Conservation (phyloP, 53 echinoderm and acorn worm genomes). For the Paelopatides confundens region DNA sequence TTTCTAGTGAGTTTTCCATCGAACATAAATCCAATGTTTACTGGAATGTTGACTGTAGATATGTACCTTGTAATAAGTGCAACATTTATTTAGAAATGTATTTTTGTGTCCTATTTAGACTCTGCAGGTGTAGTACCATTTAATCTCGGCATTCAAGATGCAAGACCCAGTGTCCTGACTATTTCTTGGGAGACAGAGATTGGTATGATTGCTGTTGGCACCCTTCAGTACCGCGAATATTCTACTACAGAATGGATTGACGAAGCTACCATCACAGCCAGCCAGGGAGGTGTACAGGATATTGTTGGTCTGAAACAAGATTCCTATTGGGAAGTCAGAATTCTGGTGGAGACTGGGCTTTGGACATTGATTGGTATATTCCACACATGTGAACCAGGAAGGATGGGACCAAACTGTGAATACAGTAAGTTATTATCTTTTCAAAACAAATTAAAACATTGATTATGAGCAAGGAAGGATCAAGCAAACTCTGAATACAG, state of each 20-base stretch:
- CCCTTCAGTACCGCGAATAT: slow-evolving; percentile 68
- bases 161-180: slow-evolving; percentile 75
- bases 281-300: slow-evolving; percentile 52
- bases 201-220: neutral
- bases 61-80: no score
- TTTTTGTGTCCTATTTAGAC: slow-evolving; percentile 17
- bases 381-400: slow-evolving; percentile 78
- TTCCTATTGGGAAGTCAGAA: slow-evolving; percentile 76
- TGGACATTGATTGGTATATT: slow-evolving; percentile 64
- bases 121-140: slow-evolving; percentile 66
- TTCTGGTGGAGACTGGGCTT: slow-evolving; percentile 43
- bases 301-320: slow-evolving; percentile 69
- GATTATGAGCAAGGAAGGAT: neutral
- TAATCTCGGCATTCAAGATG: slow-evolving; percentile 72
- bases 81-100: neutral
- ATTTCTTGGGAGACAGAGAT: slow-evolving; percentile 68
- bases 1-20: no score
- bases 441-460: no score
- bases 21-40: no score
- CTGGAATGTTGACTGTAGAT: no score
- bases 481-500: neutral
- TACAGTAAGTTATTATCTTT: slow-evolving; percentile 69
- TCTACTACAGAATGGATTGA: slow-evolving; percentile 73
- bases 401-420: slow-evolving; percentile 89
- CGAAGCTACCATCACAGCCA: slow-evolving; percentile 45